Conservation (phyloP, 37 sponge, comb jelly and placozoan genomes). For the Chondrilla cf. caribensis region DNA sequence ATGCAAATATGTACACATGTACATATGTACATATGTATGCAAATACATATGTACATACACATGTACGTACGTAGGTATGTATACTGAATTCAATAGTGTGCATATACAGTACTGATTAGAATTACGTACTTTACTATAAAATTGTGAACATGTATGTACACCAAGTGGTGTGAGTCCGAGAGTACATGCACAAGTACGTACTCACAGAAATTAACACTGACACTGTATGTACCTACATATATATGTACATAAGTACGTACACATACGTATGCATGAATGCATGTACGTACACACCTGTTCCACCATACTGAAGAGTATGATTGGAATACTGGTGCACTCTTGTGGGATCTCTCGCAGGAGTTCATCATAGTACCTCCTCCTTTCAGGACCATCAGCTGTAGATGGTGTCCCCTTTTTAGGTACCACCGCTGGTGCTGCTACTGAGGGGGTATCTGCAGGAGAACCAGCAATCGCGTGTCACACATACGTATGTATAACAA, state of each 20-base stretch:
- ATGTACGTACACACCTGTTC: conserved; percentile 73
- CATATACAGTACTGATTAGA: too few relatives aligned
- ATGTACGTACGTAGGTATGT: too few relatives aligned
- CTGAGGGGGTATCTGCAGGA: not conserved
- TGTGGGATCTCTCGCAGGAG: conserved; percentile 61
- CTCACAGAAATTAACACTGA: not conserved
- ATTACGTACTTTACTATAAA: too few relatives aligned
- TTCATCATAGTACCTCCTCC: conserved; percentile 51
- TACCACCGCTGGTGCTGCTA: not conserved
- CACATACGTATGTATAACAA: too few relatives aligned
- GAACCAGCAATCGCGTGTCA: too few relatives aligned
- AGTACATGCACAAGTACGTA: not conserved
- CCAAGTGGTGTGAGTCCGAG: too few relatives aligned
- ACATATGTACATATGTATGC: too few relatives aligned
- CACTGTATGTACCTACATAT: too few relatives aligned
- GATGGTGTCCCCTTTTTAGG: not conserved
- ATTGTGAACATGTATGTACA: too few relatives aligned
- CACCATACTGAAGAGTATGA: conserved; percentile 71
- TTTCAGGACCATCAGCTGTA: not conserved
- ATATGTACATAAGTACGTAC: not conserved
- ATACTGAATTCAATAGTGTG: too few relatives aligned
- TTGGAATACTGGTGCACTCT: conserved; percentile 51
- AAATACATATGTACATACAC: too few relatives aligned
- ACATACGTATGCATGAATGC: not conserved
- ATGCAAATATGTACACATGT: too few relatives aligned